A percentile compares a stretch with the other conserved stretches of the same genome.
Evolutionary conservation across 2,888 invertebrate species (phyloP).

Genomic region (Scaptomyza caliginosa): DNA sequence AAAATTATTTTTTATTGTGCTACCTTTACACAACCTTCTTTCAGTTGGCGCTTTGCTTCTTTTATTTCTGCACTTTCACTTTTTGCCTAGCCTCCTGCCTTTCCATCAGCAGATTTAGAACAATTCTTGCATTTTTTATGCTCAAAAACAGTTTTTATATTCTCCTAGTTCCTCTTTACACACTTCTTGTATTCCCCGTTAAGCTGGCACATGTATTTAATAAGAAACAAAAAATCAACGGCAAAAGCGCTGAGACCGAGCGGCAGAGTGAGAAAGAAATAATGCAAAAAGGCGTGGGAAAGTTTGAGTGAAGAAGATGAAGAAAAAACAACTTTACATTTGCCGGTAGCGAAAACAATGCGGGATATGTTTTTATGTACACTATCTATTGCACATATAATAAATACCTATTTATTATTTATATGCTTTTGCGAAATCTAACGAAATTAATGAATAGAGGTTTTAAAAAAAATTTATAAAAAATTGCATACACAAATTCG

Average conservation of each 20-base stretch:
- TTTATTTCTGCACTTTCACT: conserved; percentile 62
- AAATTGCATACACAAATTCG: neutral
- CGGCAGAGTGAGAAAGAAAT: conserved; percentile 1
- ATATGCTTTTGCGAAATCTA: neutral
- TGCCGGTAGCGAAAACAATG: conserved; percentile 21
- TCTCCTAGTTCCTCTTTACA: neutral
- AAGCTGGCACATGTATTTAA: conserved; percentile 9
- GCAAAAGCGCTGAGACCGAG: conserved; percentile 3
- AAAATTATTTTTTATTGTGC: neutral
- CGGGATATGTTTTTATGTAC: neutral
- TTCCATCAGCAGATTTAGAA: conserved; percentile 58
- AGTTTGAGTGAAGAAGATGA: conserved; percentile 46
- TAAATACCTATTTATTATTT: neutral
- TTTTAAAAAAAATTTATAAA: neutral
- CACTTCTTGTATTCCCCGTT: conserved; percentile 5
- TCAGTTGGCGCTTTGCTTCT: conserved; percentile 15
- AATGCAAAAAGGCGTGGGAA: conserved; percentile 50
- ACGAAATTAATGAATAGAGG: neutral
- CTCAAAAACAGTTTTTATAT: conserved; percentile 16
- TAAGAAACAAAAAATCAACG: no score
- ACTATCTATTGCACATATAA: neutral
- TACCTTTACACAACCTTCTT: conserved; percentile 6
- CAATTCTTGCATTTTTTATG: conserved; percentile 66
- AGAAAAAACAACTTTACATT: conserved; percentile 21
- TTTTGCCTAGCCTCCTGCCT: conserved; percentile 32